phyloP scores from a whole-genome alignment of 92 coral and sea anemone species.

The Zoanthus solanderi region DNA sequence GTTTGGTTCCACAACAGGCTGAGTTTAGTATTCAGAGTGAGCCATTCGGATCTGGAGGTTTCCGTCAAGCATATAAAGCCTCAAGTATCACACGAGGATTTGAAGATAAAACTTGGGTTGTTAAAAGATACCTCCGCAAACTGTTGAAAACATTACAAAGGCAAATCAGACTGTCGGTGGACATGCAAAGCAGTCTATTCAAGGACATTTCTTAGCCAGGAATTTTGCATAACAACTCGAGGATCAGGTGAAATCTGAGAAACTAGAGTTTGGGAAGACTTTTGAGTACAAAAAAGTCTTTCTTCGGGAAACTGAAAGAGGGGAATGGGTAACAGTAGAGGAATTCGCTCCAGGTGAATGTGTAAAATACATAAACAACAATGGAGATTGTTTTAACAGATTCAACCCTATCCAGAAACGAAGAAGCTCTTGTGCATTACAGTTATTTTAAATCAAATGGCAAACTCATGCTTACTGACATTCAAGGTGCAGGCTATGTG shows the following conservation, averaged over 20 bases:
- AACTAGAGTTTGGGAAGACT: slow-evolving; percentile 52
- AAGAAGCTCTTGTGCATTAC: slow-evolving; percentile 31
- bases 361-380: slow-evolving; percentile 40
- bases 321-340: slow-evolving; percentile 17
- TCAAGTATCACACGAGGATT: not conserved
- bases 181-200: slow-evolving; percentile 17
- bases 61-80: not conserved
- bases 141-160: not conserved
- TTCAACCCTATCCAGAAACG: not conserved
- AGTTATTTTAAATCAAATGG: slow-evolving; percentile 23
- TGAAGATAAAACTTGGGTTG: not conserved
- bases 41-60: slow-evolving; percentile 1
- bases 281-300: slow-evolving; percentile 53
- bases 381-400: slow-evolving; percentile 16
- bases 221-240: slow-evolving; percentile 38
- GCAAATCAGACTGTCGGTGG: not conserved
- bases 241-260: not conserved
- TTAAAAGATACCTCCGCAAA: not conserved
- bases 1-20: not conserved
- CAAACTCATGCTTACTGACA: slow-evolving; percentile 31
- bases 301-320: slow-evolving; percentile 27
- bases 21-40: not conserved
- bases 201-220: slow-evolving; percentile 26
- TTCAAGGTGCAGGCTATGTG: slow-evolving; percentile 13
- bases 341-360: slow-evolving; percentile 25